Evolutionary conservation across 2,797 vertebrate genomes (phyloP).

Genomic region (Nannoperca australis): DNA sequence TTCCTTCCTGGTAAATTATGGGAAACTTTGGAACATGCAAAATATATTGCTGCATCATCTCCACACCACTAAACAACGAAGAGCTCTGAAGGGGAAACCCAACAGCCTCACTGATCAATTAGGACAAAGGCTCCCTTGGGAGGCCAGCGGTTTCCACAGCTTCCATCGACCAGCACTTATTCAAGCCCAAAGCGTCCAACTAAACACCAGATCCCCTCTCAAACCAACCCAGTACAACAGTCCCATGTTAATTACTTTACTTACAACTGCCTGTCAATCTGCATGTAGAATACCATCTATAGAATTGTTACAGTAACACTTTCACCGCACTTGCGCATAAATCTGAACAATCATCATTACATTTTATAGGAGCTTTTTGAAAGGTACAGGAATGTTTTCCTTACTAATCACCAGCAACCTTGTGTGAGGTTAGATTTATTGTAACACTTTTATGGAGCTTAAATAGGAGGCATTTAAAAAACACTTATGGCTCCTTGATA

Average conservation of each 20-base stretch:
- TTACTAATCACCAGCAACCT: background rate
- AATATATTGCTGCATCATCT: slow-evolving; percentile 7
- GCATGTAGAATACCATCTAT: slow-evolving; percentile 27
- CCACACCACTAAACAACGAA: background rate
- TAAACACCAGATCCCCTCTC: slow-evolving; percentile 22
- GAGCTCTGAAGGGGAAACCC: slow-evolving; percentile 45
- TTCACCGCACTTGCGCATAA: slow-evolving; percentile 26
- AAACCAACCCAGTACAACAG: slow-evolving; percentile 29
- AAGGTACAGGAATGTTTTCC: slow-evolving; percentile 17
- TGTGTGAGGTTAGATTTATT: slow-evolving; percentile 31
- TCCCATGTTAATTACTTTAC: slow-evolving; percentile 44
- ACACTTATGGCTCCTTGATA: slow-evolving; percentile 17
- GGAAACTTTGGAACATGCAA: background rate
- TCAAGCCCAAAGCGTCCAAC: slow-evolving; percentile 39
- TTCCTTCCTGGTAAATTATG: background rate
- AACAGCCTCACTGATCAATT: slow-evolving; percentile 68
- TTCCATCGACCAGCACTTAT: slow-evolving; percentile 61
- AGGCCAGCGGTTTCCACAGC: slow-evolving; percentile 54
- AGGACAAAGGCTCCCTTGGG: slow-evolving; percentile 65
- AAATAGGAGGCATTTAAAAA: slow-evolving; percentile 24
- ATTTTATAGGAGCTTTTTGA: slow-evolving; percentile 20
- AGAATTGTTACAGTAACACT: slow-evolving; percentile 29
- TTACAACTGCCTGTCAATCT: slow-evolving; percentile 34
- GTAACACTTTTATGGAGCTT: slow-evolving; percentile 11
- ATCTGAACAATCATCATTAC: slow-evolving; percentile 32